Evolutionary conservation across 2,797 vertebrate genomes (phyloP).

Genomic region (Artibeus lituratus): DNA sequence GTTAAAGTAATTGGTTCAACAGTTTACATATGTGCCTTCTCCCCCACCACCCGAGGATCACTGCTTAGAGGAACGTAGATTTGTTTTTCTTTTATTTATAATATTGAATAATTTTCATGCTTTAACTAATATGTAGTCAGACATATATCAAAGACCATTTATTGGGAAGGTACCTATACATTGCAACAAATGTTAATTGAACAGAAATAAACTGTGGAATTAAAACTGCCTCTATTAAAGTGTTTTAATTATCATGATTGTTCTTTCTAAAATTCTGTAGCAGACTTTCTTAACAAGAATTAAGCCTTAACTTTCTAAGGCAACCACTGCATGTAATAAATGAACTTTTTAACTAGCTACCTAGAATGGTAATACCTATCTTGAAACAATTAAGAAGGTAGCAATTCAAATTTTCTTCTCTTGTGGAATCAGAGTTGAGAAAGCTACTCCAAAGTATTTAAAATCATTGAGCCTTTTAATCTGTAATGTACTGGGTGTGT

Average conservation of each 20-base stretch:
- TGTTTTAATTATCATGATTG: not conserved
- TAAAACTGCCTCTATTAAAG: not conserved
- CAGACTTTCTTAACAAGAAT: constrained; percentile 11
- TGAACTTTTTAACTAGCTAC: not conserved
- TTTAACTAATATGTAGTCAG: not conserved
- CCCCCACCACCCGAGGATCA: constrained; percentile 27
- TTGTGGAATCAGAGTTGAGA: not conserved
- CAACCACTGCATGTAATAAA: not conserved
- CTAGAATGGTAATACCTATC: not conserved
- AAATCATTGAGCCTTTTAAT: not conserved
- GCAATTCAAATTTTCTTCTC: constrained; percentile 8
- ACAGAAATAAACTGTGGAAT: constrained; percentile 21
- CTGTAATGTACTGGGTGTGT: not conserved
- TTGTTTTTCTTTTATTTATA: constrained; percentile 68
- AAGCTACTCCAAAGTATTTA: not conserved
- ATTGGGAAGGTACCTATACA: constrained; percentile 48
- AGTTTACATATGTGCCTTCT: constrained; percentile 82
- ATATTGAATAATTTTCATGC: constrained; percentile 47
- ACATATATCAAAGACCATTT: constrained; percentile 39
- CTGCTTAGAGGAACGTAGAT: constrained; percentile 71
- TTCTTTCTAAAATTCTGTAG: not conserved
- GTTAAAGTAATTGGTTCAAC: constrained; percentile 84
- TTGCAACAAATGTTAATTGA: constrained; percentile 13
- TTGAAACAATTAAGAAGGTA: constrained; percentile 1
- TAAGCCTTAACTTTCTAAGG: not conserved